phyloP scores from a whole-genome alignment of 2,888 invertebrate genomes.

The Sarcophaga subvicina region DNA sequence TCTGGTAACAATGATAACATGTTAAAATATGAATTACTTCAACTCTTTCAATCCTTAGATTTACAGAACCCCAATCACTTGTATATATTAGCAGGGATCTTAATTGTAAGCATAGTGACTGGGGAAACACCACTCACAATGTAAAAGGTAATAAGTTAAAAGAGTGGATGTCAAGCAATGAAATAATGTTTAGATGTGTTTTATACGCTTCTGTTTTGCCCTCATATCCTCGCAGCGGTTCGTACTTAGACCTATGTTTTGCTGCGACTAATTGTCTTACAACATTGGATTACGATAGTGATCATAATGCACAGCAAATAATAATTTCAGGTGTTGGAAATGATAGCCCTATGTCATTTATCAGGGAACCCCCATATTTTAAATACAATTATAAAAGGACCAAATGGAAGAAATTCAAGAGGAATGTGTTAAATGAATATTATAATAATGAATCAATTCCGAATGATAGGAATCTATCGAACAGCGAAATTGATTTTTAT shows the following conservation, averaged over 20 bases:
- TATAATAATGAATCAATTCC: not conserved
- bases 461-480: not conserved
- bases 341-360: not conserved
- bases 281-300: slow-evolving; percentile 3
- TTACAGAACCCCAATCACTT: too few species aligned
- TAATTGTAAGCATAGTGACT: too few species aligned
- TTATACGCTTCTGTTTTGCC: too few species aligned
- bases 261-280: not conserved
- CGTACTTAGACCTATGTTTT: not conserved
- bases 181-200: too few species aligned
- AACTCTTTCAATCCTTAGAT: not conserved
- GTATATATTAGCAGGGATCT: too few species aligned
- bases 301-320: not conserved
- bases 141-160: too few species aligned
- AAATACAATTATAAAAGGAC: not conserved
- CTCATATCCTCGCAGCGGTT: too few species aligned
- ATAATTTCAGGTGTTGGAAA: not conserved
- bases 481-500: not conserved
- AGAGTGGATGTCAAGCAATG: too few species aligned
- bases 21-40: not conserved
- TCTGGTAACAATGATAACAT: too few species aligned
- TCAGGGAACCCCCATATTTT: not conserved
- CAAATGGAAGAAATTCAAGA: not conserved
- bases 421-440: not conserved
- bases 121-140: too few species aligned